Conservation (phyloP, 2,113 vertebrate species). For the Takifugu bimaculatus region DNA sequence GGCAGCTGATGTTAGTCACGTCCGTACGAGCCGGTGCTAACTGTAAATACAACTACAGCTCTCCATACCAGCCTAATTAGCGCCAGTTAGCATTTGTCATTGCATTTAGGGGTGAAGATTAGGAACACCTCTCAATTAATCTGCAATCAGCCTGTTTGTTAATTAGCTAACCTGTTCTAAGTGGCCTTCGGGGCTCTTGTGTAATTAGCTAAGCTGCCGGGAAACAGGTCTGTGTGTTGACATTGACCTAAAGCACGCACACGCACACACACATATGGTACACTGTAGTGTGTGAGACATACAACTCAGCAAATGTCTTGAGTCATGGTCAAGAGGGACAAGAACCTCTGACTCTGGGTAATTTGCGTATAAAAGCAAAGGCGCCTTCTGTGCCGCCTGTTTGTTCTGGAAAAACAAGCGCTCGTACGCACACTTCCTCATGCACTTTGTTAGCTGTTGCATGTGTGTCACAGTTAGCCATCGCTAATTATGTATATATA, state of each 20-base stretch:
- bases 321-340: constrained; percentile 54
- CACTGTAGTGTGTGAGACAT: constrained; percentile 22
- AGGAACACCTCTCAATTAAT: constrained; percentile 76
- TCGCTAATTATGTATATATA: no score
- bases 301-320: constrained; percentile 22
- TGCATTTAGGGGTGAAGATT: constrained; percentile 71
- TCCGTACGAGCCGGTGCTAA: constrained; percentile 38
- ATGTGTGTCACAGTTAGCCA: constrained; percentile 7
- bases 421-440: background rate
- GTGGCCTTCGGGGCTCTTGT: constrained; percentile 71
- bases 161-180: constrained; percentile 76
- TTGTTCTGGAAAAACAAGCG: constrained; percentile 26
- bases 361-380: constrained; percentile 27
- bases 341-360: constrained; percentile 22
- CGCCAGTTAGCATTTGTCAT: constrained; percentile 71
- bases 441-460: constrained; percentile 44
- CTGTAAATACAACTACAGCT: constrained; percentile 60
- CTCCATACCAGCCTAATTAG: constrained; percentile 66
- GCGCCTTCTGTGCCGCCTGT: constrained; percentile 10
- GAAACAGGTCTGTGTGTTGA: constrained; percentile 64
- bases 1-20: constrained; percentile 34
- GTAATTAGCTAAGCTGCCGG: constrained; percentile 74
- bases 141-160: constrained; percentile 75
- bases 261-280: constrained; percentile 11
- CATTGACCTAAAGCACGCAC: constrained; percentile 61